Evolutionary conservation across 2,888 invertebrate species (phyloP), one percentile per base, ranked within the genome.

Genomic region (Drosophila histrio): DNA sequence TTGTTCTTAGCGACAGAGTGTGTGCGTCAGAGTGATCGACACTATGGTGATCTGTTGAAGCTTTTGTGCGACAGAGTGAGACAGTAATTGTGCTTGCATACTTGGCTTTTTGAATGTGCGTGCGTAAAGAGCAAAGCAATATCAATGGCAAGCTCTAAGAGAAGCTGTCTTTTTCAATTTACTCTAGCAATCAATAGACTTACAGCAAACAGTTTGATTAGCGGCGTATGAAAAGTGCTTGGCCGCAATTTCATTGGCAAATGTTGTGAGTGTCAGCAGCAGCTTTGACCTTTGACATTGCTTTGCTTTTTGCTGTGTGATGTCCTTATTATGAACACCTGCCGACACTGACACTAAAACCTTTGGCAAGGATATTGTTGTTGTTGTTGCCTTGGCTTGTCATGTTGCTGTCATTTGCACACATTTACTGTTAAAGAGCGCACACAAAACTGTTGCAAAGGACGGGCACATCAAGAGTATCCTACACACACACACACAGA

Each of bases 321-420:
- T 41, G 34, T 50, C 54, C 61, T 64, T 69, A 69, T 84, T 80
- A 72, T 74, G 79, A 77, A 78, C 83, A 87, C 87, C 85, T 84
- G 87, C 69, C 77, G 82, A 79, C 79, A 84, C 60, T 79, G 84
- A 87, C 84, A 86, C 72, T 77, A 81, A 84, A 82, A 81, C 83
- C 87, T 73, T 71, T 84, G 49, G 56, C 80, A 75, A 67, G 81
- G 72, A 78, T 74, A 74, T 39, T 36, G 62, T 34, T 68, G 36
- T 46, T 66, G 61, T 44, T 72, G 60, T 22, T 66, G 69, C 66
- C 66, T 72, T 79, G 72, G 69, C 72, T 65, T 81, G 85, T 85
- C 82, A 79, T 77, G 82, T 79, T 75, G 77, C 85, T 87, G 87
- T 87, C 87, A 84, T 73, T 79, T 76, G 70, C 81, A 77, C 81